phyloP scores from a whole-genome alignment of 2,888 invertebrate genomes.

The Cantharis flavilabris region DNA sequence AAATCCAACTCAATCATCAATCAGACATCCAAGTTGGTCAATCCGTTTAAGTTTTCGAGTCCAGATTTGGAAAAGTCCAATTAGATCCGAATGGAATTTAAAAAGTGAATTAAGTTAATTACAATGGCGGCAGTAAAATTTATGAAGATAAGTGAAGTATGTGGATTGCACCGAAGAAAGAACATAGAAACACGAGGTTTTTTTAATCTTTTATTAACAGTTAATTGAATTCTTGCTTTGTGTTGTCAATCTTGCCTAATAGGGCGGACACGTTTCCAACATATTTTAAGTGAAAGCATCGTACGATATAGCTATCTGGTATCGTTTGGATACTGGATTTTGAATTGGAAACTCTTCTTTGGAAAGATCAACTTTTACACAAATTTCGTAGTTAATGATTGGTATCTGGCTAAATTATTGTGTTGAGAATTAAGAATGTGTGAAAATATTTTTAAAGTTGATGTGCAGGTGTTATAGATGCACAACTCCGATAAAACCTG shows the following conservation, averaged over 20 bases:
- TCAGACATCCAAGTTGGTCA: not conserved
- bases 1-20: not conserved
- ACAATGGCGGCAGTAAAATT: not conserved
- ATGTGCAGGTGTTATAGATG: not conserved
- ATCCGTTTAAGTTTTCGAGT: not conserved
- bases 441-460: conserved; percentile 1
- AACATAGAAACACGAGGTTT: not conserved
- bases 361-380: not conserved
- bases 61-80: not conserved
- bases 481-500: not conserved
- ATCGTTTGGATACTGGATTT: not conserved
- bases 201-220: not conserved
- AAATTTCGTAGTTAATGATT: not conserved
- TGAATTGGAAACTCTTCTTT: not conserved
- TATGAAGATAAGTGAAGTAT: not conserved
- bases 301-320: not conserved
- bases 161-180: not conserved
- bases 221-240: conserved; percentile 2
- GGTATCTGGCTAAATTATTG: not conserved
- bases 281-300: not conserved
- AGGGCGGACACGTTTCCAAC: conserved; percentile 3
- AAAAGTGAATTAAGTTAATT: not conserved
- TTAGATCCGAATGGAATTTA: not conserved
- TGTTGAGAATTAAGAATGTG: not conserved
- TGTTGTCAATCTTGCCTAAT: conserved; percentile 2